Conservation (phyloP, 2,113 vertebrate species). For the Ciconia stormi region DNA sequence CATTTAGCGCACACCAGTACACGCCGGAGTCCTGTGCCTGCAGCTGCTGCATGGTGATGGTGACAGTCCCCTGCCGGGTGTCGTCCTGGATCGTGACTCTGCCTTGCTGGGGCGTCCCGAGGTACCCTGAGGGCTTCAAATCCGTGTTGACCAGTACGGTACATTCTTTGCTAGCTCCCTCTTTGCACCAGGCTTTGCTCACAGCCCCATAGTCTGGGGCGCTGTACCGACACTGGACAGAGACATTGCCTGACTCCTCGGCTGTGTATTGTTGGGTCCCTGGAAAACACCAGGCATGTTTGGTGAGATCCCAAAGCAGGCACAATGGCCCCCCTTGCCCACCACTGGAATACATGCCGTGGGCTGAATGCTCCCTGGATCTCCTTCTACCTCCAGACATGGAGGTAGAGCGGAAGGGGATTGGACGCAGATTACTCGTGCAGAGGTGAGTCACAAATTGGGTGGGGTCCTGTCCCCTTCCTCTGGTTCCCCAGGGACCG, state of each 20-base stretch:
- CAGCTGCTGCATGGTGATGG: neutral
- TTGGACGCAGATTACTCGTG: neutral
- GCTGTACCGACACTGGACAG: neutral
- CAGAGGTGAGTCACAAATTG: neutral
- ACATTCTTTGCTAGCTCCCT: fast-evolving
- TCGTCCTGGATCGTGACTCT: neutral
- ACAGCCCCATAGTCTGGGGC: fast-evolving
- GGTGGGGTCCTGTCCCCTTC: neutral
- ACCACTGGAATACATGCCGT: neutral
- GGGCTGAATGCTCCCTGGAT: neutral
- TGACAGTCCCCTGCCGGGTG: neutral
- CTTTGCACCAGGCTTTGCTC: constrained; percentile 32
- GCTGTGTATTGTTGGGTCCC: neutral
- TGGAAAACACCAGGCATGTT: neutral
- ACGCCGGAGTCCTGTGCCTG: neutral
- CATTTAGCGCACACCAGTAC: constrained; percentile 50
- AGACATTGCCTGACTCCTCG: fast-evolving
- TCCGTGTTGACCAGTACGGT: fast-evolving
- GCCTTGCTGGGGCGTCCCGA: fast-evolving
- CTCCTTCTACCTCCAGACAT: neutral
- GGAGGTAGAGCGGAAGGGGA: neutral
- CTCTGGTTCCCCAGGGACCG: neutral
- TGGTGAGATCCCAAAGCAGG: neutral
- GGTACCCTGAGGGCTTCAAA: fast-evolving
- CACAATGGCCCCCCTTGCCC: neutral